Evolutionary conservation across 1,140 invertebrate genomes (phyloP).

Genomic region (Propsilocerus akamusi): DNA sequence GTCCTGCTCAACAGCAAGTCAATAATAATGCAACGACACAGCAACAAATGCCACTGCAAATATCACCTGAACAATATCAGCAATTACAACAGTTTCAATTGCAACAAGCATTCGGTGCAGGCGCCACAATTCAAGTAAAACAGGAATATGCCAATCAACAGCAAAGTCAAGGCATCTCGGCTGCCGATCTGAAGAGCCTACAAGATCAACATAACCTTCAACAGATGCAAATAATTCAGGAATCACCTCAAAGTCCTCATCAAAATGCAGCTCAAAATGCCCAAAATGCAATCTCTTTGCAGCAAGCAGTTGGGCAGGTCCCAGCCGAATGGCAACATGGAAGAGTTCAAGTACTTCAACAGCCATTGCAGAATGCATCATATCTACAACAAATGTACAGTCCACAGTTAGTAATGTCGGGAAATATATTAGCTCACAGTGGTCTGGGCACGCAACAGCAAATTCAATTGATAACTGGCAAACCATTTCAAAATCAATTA

Average conservation of each 20-base stretch:
- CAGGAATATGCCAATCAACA: constrained; percentile 24
- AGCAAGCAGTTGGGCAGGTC: constrained; percentile 23
- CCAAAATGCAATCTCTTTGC: constrained; percentile 27
- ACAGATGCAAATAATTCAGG: constrained; percentile 24
- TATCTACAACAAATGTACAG: constrained; percentile 68
- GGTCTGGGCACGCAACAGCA: constrained; percentile 53
- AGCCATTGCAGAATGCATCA: constrained; percentile 53
- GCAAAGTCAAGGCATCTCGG: not conserved
- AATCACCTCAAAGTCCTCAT: constrained; percentile 27
- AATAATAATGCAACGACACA: no score
- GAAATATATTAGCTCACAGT: constrained; percentile 54
- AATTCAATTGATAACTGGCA: constrained; percentile 52
- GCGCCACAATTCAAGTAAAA: constrained; percentile 29
- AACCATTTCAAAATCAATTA: constrained; percentile 60
- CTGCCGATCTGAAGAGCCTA: constrained; percentile 22
- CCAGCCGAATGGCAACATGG: constrained; percentile 38
- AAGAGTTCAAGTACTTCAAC: constrained; percentile 60
- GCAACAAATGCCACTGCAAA: constrained; percentile 18
- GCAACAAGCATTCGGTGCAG: constrained; percentile 18
- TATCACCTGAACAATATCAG: constrained; percentile 21
- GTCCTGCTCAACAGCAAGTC: constrained; percentile 19
- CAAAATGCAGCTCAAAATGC: constrained; percentile 32
- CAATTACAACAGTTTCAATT: constrained; percentile 19
- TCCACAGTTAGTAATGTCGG: constrained; percentile 56
- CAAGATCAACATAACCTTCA: constrained; percentile 26